Percentiles rank a stretch among this genome's conserved stretches.
Evolutionary conservation across 2,113 vertebrate genomes (phyloP).

Genomic region (Bothrops jararaca): DNA sequence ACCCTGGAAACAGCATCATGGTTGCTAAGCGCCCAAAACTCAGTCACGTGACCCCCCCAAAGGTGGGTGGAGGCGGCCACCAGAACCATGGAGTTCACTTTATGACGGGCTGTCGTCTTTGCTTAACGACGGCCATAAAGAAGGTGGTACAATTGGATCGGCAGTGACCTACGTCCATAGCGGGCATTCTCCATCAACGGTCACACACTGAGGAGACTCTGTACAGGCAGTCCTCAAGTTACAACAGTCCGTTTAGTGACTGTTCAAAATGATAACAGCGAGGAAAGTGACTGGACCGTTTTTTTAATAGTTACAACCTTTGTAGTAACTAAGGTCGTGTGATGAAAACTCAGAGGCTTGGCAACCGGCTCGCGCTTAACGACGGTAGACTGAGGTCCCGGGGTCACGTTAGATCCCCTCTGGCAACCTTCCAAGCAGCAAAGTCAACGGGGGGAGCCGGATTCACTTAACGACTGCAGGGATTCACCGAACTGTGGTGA

Average conservation of each 20-base stretch:
- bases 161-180: too few relatives aligned
- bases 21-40: too few relatives aligned
- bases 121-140: too few relatives aligned
- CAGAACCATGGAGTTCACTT: too few relatives aligned
- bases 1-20: not conserved
- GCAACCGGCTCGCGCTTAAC: not conserved
- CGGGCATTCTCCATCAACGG: too few relatives aligned
- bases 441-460: not conserved
- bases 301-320: not conserved
- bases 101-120: too few relatives aligned
- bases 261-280: not conserved
- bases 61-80: too few relatives aligned
- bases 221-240: too few relatives aligned
- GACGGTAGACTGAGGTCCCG: accelerated
- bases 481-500: not conserved
- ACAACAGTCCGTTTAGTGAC: too few relatives aligned
- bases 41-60: too few relatives aligned
- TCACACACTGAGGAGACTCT: too few relatives aligned
- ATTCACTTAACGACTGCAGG: not conserved
- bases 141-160: too few relatives aligned
- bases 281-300: not conserved
- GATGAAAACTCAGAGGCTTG: not conserved
- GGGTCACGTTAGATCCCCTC: not conserved
- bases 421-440: not conserved
- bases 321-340: not conserved